A percentile compares a stretch with the other conserved stretches of the same genome.
phyloP scores from a whole-genome alignment of 2,888 invertebrate genomes.

The Tetragnatha montana region DNA sequence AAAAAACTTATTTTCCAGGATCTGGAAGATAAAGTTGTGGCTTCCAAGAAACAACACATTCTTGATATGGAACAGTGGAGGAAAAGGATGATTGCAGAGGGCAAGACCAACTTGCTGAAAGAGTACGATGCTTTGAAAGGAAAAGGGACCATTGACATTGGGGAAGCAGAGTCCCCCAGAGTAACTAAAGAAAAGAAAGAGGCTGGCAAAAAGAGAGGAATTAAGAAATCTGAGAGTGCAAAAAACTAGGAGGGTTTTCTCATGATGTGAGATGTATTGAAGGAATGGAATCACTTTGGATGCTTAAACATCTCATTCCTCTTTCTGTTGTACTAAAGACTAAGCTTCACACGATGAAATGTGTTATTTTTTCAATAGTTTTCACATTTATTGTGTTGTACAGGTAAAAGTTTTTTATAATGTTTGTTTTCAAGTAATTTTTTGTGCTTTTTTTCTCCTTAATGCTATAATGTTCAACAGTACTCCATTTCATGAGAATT shows the following conservation, averaged over 20 bases:
- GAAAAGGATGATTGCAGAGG: constrained; percentile 17
- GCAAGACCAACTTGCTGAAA: constrained; percentile 7
- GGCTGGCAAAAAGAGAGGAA: not conserved
- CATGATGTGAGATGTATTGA: not conserved
- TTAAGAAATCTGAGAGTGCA: not conserved
- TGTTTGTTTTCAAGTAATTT: not conserved
- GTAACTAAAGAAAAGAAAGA: not conserved
- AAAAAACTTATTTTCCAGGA: not conserved
- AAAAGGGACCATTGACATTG: not conserved
- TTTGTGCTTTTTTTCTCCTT: not conserved
- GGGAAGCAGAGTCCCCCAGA: not conserved
- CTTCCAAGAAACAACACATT: constrained; percentile 6
- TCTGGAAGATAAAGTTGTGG: constrained; percentile 16
- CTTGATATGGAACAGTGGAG: constrained; percentile 32
- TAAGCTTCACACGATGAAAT: not conserved
- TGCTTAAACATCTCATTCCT: not conserved
- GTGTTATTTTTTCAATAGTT: not conserved
- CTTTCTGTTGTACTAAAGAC: not conserved
- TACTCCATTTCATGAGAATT: not conserved
- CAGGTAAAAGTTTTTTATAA: not conserved
- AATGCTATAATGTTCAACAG: not conserved
- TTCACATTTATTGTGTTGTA: not conserved
- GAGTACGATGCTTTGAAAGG: constrained; percentile 22
- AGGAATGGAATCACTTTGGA: not conserved
- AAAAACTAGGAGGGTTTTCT: not conserved